Conservation (phyloP, 2,888 invertebrate species). For the Abrostola tripartita region DNA sequence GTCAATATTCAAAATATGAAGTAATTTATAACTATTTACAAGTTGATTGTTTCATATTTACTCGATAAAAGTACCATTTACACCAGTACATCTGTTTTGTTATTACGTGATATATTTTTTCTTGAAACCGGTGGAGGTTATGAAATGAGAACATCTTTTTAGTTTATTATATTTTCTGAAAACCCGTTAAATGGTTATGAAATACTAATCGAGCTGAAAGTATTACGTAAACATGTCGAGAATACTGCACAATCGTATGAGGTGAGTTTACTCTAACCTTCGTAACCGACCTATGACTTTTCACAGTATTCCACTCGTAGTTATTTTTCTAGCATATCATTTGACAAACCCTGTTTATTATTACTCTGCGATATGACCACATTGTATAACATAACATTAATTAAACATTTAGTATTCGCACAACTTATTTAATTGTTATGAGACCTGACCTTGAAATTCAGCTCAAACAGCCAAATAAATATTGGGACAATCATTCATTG, state of each 20-base stretch:
- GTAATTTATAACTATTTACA: slow-evolving; percentile 81
- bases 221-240: slow-evolving; percentile 83
- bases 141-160: slow-evolving; percentile 68
- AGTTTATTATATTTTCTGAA: slow-evolving; percentile 60
- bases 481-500: background rate
- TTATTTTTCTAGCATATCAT: slow-evolving; percentile 9
- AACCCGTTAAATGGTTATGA: slow-evolving; percentile 71
- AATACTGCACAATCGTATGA: slow-evolving; percentile 83
- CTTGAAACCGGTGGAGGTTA: slow-evolving; percentile 80
- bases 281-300: slow-evolving; percentile 35
- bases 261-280: slow-evolving; percentile 64
- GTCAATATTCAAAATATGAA: slow-evolving; percentile 80
- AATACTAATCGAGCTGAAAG: slow-evolving; percentile 67
- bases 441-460: slow-evolving; percentile 40
- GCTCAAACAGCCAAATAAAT: slow-evolving; percentile 26
- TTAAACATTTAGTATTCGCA: slow-evolving; percentile 5
- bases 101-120: slow-evolving; percentile 66
- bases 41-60: slow-evolving; percentile 81
- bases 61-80: slow-evolving; percentile 63
- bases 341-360: background rate
- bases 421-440: slow-evolving; percentile 15
- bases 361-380: background rate
- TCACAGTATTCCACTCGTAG: slow-evolving; percentile 5
- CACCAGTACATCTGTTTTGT: slow-evolving; percentile 59
- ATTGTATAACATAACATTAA: background rate